phyloP scores from a whole-genome alignment of 1,140 invertebrate genomes.

The Littorina saxatilis region DNA sequence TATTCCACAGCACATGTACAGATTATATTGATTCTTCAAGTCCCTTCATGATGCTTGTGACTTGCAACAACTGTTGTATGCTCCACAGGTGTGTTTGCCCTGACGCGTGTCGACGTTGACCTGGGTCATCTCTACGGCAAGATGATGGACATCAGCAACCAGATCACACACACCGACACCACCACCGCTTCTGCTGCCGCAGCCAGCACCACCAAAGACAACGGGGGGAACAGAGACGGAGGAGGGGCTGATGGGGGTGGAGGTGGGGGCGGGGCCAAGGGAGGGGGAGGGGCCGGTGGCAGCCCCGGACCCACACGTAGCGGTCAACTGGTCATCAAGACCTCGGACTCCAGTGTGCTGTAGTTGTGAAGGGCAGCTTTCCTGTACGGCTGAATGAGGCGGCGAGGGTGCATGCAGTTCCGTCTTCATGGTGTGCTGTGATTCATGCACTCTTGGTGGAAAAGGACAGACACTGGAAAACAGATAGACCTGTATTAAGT shows the following conservation, averaged over 20 bases:
- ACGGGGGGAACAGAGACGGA: neutral
- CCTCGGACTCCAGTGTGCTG: constrained; percentile 47
- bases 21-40: no score
- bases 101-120: constrained; percentile 81
- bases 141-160: constrained; percentile 82
- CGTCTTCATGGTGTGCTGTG: no score
- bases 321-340: constrained; percentile 42
- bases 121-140: constrained; percentile 81
- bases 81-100: constrained; percentile 82
- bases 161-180: constrained; percentile 74
- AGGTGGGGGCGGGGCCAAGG: constrained; percentile 17
- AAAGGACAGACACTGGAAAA: no score
- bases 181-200: constrained; percentile 18
- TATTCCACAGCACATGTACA: neutral
- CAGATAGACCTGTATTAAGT: no score
- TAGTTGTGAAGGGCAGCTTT: constrained; percentile 35
- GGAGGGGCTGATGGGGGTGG: constrained; percentile 15
- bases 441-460: no score
- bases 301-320: constrained; percentile 22
- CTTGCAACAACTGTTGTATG: no score
- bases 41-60: no score
- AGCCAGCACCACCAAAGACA: neutral
- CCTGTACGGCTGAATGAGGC: no score
- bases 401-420: no score
- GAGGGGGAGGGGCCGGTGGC: constrained; percentile 8